Conservation (phyloP, 23 tunicate species). For the Ciona savignyi region DNA sequence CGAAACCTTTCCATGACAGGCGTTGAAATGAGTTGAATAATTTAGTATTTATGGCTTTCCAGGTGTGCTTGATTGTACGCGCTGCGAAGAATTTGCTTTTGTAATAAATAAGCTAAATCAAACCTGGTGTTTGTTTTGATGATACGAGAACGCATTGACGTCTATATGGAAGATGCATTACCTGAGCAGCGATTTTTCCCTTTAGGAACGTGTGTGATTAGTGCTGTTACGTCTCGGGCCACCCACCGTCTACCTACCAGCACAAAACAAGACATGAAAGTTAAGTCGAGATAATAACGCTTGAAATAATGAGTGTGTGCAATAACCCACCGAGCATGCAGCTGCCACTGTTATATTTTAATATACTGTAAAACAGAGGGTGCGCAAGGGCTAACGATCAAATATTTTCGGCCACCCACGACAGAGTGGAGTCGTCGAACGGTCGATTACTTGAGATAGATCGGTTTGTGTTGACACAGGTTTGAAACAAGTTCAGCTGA, state of each 20-base stretch:
- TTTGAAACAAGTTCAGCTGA: neutral
- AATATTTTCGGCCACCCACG: neutral
- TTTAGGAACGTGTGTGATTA: neutral
- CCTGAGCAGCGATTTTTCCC: neutral
- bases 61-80: neutral
- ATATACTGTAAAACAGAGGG: neutral
- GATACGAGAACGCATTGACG: neutral
- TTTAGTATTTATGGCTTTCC: neutral
- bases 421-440: neutral
- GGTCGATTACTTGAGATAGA: slow-evolving; percentile 1
- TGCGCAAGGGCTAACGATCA: neutral
- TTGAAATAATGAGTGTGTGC: no score
- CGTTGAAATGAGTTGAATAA: neutral
- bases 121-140: neutral
- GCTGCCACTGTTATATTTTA: neutral
- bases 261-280: no score
- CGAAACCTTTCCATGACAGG: neutral
- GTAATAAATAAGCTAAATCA: neutral
- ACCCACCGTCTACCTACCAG: no score
- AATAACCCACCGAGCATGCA: neutral
- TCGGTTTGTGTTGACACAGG: slow-evolving; percentile 1
- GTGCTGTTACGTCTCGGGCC: neutral
- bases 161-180: neutral
- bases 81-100: neutral
- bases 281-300: no score